Evolutionary conservation across 2,888 invertebrate genomes (phyloP), one percentile per base, ranked within the genome.

Genomic region (Lymantria dispar): DNA sequence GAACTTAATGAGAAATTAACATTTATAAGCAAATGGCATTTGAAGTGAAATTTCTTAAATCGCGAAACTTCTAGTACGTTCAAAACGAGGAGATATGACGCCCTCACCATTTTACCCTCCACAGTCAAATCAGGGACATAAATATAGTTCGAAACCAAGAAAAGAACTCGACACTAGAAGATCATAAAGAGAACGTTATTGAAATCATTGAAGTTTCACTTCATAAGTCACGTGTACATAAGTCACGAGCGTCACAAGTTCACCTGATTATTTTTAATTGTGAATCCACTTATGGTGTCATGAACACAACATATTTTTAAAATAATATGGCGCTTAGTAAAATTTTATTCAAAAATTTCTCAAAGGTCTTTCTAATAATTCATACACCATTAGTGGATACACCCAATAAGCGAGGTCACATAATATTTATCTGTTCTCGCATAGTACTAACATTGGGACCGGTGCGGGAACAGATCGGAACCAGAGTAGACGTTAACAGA

Each of bases 401-500:
- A 10, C 2, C n/a, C n/a, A n/a, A n/a, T n/a, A n/a, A n/a, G n/a
- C n/a, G n/a, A n/a, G 33, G 10, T 33, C 33, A 33, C 33, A 33
- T 7, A 33, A 5, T 10, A 10, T 10, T 33, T 1, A 33, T n/a
- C n/a, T 33, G 33, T 10, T 10, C 10, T 33, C 10, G 33, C 33
- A 10, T 33, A 7, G 33, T 33, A 10, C 9, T 1, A 33, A 5
- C 8, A 33, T 10, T 33, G 8, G 5, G 10, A 7, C n/a, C 11
- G 38, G 38, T 38, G 38, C 5, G 1, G 11, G n/a, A 9, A 7
- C 7, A 40, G 3, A 40, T 40, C 15, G 61, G 56, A 62, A 60
- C 51, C 56, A 55, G 39, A 93, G 94, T 54, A 93, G 76, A 36
- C 42, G 10, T 40, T 40, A 38, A 40, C 42, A 42, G 92, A 46